phyloP scores from a whole-genome alignment of 2,888 invertebrate species.

The Polymixis lichenea region DNA sequence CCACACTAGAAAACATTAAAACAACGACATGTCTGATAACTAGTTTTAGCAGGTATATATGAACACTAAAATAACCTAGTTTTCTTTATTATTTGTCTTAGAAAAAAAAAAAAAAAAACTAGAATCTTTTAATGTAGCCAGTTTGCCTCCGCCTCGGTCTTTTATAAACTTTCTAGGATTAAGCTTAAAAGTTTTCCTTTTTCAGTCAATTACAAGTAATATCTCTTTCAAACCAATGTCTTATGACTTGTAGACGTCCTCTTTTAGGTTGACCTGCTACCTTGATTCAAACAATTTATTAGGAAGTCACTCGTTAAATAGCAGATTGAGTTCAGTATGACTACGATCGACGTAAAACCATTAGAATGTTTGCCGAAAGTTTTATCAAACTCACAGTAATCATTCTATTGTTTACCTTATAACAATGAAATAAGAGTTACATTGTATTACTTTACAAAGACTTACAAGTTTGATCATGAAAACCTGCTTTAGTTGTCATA shows the following conservation, averaged over 20 bases:
- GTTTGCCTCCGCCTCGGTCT: too few species aligned
- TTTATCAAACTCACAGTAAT: too few species aligned
- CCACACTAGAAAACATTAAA: background rate
- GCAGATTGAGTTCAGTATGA: too few species aligned
- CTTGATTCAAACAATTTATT: slow-evolving; percentile 29
- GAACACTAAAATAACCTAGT: slow-evolving; percentile 14
- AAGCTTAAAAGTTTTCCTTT: background rate
- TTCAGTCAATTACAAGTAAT: background rate
- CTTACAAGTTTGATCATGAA: too few species aligned
- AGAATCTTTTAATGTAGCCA: background rate
- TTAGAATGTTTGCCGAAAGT: too few species aligned
- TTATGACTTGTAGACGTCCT: background rate
- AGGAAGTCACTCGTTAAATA: slow-evolving; percentile 37
- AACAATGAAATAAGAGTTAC: too few species aligned
- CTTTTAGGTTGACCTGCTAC: slow-evolving; percentile 3
- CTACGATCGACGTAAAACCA: too few species aligned
- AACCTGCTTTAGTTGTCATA: slow-evolving; percentile 9
- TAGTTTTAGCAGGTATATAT: slow-evolving; percentile 3
- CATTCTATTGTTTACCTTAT: too few species aligned
- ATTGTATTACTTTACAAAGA: too few species aligned
- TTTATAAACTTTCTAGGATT: background rate
- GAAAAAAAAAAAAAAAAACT: background rate
- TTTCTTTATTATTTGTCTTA: slow-evolving; percentile 16
- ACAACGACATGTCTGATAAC: slow-evolving; percentile 14
- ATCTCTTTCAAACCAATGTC: background rate